phyloP scores from a whole-genome alignment of 2,888 invertebrate species.

The Parnassius smintheus region DNA sequence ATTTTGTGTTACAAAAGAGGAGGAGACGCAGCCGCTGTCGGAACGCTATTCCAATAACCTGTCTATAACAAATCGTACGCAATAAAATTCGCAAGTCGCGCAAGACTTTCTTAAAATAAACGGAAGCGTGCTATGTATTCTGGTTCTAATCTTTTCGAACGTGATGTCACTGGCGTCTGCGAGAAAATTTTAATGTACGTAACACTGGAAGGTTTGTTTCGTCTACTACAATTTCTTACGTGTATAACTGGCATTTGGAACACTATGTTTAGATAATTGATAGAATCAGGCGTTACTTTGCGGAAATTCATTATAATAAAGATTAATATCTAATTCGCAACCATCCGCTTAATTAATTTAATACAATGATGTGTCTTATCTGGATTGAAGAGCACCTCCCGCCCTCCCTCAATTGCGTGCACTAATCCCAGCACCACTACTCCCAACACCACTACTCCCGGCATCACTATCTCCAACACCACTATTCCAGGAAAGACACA shows the following conservation, averaged over 20 bases:
- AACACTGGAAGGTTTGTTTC: constrained; percentile 15
- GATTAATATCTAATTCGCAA: no score
- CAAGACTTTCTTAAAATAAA: constrained; percentile 21
- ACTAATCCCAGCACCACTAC: no score
- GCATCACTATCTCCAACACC: no score
- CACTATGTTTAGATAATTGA: neutral
- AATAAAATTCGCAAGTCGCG: constrained; percentile 12
- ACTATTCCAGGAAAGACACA: no score
- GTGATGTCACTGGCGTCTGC: constrained; percentile 25
- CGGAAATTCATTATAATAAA: no score
- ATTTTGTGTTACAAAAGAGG: neutral
- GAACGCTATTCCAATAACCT: constrained; percentile 8
- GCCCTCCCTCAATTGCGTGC: no score
- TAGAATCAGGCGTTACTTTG: no score
- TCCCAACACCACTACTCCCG: no score
- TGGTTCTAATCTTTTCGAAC: constrained; percentile 20
- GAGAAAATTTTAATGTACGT: constrained; percentile 10
- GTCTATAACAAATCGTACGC: constrained; percentile 4
- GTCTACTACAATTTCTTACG: neutral
- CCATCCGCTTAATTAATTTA: no score
- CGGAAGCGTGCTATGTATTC: constrained; percentile 20
- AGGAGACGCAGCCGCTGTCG: neutral
- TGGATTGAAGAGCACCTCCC: no score
- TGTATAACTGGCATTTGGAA: constrained; percentile 1
- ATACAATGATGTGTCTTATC: no score